Base-by-base conservation (phyloP, 2,797 vertebrate genomes). In the Poecilia wingei region DNA sequence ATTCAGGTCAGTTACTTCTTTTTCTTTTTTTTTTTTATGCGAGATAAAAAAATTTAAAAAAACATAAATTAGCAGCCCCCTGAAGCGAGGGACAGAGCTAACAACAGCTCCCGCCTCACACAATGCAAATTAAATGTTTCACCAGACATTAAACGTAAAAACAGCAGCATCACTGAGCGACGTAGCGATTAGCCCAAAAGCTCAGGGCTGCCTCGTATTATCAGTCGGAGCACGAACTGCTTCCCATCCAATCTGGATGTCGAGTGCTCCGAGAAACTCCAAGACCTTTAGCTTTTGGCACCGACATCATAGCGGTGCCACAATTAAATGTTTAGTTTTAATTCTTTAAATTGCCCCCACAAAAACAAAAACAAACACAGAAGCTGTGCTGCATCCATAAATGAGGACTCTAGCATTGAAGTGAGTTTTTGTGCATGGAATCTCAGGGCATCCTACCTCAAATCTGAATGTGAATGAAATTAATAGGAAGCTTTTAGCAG, bases 221-320 rank as follows among this genome's bases (percentile, higher is more conserved):
- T 33, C 93, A 94, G 90, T 91, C 91, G 33, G 49, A 71, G 6
- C 82, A 84, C 81, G 84, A 91, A 92, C 91, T 74, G 51, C 3
- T 43, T 84, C 92, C 91, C 92, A 92, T 82, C 79, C 82, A 91
- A 91, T 93, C 92, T 93, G 93, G 88, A 86, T 86, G 74, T 88
- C 28, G 41, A 79, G 75, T 1, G 77, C 86, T 89, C 82, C 72
- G 79, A 90, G 76, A 87, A 90, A 93, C 87, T 85, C 79, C 77
- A 43, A 81, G 45, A 14, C 82, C 77, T 81, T 79, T 73, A 74
- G 79, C 82, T 86, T 90, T 45, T 88, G 49, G 76, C n/a, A 53
- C 45, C 6, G 61, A 77, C 75, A 46, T 46, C 45, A 81, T 3
- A 80, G 76, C 46, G 46, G 31, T 51, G 45, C 46, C 5, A 28